Evolutionary conservation across 2,113 vertebrate genomes (phyloP), one percentile per base, ranked within the genome.

Genomic region (Gobius niger): DNA sequence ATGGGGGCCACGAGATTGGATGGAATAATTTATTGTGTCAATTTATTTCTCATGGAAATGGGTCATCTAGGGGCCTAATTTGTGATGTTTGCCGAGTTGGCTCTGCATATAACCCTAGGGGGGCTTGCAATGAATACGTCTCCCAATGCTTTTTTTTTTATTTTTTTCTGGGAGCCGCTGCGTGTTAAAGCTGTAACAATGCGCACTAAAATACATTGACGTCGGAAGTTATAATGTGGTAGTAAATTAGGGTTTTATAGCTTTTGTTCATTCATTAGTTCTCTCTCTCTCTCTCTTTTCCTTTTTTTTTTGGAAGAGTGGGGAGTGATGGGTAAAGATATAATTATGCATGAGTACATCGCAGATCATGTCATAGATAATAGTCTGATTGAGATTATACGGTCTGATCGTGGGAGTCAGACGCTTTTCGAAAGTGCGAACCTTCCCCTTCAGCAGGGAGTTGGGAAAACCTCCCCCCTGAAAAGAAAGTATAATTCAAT

Each of bases 31-130:
- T 78, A 88, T 84, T 67, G 78, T 84, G 85, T 89, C 87, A 90
- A 89, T 90, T 91, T 85, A 86, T 68, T 76, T 87, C 78, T 75
- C 71, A 53, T 70, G 57, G 74, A 89, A 89, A 76, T 85, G 84
- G 88, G 82, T 85, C 88, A 90, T 87, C 84, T 78, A 77, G 87
- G 83, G 88, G 81, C 82, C 88, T 86, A 75, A 88, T 88, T 89
- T 88, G 79, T 81, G 83, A 86, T 87, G 71, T 89, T 86, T 83
- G 75, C 73, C 82, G 77, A 67, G 67, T 42, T 77, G 40, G 71
- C 46, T 75, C 62, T 40, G 47, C 74, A 72, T 65, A 75, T 65
- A 81, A 77, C 73, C 78, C 83, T 47, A 40, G 6, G 62, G 78
- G 73, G 59, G 47, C 56, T 76, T 68, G 46, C 64, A 61, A 79